phyloP scores from a whole-genome alignment of 2,888 invertebrate genomes.

The Acleris laterana region DNA sequence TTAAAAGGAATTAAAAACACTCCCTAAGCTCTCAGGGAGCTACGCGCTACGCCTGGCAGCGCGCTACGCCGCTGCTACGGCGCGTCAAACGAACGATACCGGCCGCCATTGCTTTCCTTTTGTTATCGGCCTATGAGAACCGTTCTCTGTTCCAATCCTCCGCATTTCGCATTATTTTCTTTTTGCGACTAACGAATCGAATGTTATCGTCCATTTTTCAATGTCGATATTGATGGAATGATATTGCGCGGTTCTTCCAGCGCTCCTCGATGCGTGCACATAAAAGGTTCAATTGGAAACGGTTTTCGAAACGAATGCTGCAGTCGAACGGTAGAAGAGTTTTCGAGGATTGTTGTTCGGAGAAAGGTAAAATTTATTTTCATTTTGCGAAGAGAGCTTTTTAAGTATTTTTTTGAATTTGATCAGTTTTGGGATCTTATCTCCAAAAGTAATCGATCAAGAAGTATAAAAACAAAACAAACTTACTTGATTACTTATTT shows the following conservation, averaged over 20 bases:
- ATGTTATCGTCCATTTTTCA: conserved; percentile 69
- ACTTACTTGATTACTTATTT: too few species aligned
- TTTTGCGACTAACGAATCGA: conserved; percentile 78
- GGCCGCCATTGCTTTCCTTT: conserved; percentile 66
- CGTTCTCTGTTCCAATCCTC: conserved; percentile 68
- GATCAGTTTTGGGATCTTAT: too few species aligned
- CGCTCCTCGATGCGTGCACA: conserved; percentile 9
- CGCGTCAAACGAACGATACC: conserved; percentile 66
- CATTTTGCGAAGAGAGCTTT: too few species aligned
- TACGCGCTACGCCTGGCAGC: conserved; percentile 9
- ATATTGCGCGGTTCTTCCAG: conserved; percentile 43
- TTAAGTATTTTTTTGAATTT: too few species aligned
- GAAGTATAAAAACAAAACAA: too few species aligned
- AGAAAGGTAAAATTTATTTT: neutral
- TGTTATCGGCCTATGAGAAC: conserved; percentile 75
- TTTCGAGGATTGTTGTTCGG: neutral
- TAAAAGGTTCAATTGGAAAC: conserved; percentile 19
- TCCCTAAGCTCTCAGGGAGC: neutral
- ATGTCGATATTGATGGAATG: conserved; percentile 58
- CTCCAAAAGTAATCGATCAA: too few species aligned
- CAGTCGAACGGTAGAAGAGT: neutral
- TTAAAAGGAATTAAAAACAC: neutral
- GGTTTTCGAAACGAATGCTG: conserved; percentile 18
- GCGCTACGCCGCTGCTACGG: conserved; percentile 42
- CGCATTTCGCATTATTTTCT: conserved; percentile 75